phyloP scores from a whole-genome alignment of 2,113 vertebrate species.

The Tetraodon nigroviridis region DNA sequence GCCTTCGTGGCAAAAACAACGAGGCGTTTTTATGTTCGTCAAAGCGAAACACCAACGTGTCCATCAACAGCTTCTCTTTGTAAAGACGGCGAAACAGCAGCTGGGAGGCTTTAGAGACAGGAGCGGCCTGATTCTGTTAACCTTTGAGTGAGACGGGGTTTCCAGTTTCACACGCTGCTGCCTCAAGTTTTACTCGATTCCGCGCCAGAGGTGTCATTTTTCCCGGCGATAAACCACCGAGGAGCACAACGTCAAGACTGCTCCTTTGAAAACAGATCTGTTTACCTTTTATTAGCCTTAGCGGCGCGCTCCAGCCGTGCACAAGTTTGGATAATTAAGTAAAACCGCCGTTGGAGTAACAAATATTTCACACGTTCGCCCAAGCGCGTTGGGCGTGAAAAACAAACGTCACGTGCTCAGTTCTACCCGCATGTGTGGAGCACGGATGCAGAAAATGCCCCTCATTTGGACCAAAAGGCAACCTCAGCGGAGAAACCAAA shows the following conservation, averaged over 20 bases:
- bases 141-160: not conserved
- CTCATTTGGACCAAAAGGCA: conserved; percentile 44
- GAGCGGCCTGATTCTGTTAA: not conserved
- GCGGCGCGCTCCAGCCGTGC: conserved; percentile 25
- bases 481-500: conserved; percentile 31
- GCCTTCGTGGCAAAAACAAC: conserved; percentile 32
- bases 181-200: not conserved
- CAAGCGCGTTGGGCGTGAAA: conserved; percentile 53
- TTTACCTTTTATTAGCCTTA: conserved; percentile 24
- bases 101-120: conserved; percentile 3
- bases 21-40: conserved; percentile 6
- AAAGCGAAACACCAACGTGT: too few species aligned
- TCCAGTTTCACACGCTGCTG: not conserved
- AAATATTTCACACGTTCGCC: conserved; percentile 15
- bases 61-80: too few species aligned
- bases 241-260: not conserved
- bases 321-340: conserved; percentile 35
- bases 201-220: not conserved
- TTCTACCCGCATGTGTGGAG: conserved; percentile 49
- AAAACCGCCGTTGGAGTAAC: not conserved
- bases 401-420: conserved; percentile 56
- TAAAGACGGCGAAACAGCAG: not conserved
- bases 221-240: too few species aligned
- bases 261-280: conserved; percentile 22
- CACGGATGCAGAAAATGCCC: conserved; percentile 53